Evolutionary conservation across 2,797 vertebrate genomes (phyloP).

Genomic region (Gouania willdenowi): DNA sequence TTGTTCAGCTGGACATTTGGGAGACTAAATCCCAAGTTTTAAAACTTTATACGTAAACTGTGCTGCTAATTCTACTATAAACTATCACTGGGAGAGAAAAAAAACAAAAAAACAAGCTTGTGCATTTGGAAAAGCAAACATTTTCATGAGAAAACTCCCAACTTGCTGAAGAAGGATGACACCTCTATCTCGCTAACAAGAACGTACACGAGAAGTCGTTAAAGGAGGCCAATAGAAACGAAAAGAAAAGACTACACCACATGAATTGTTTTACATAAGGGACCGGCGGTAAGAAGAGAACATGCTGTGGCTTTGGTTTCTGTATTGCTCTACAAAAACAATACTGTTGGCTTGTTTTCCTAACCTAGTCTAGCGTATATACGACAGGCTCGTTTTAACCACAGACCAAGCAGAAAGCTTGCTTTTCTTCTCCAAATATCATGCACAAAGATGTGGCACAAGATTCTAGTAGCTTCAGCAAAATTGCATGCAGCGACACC

Average conservation of each 20-base stretch:
- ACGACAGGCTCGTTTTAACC: constrained; percentile 59
- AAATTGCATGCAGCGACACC: constrained; percentile 25
- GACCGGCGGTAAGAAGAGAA: constrained; percentile 35
- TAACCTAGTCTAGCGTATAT: constrained; percentile 34
- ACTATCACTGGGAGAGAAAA: constrained; percentile 46
- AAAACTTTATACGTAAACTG: constrained; percentile 54
- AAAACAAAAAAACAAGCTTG: constrained; percentile 44
- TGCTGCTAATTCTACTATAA: constrained; percentile 55
- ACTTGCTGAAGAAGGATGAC: constrained; percentile 45
- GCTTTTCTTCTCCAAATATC: constrained; percentile 58
- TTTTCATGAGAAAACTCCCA: constrained; percentile 64
- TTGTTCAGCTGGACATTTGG: constrained; percentile 63
- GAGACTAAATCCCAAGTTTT: constrained; percentile 55
- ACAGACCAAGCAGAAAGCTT: constrained; percentile 67
- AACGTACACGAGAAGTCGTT: constrained; percentile 44
- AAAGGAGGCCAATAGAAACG: constrained; percentile 41
- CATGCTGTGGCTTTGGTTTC: constrained; percentile 67
- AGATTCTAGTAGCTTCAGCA: constrained; percentile 46
- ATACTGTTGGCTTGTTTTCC: constrained; percentile 29
- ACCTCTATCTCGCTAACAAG: constrained; percentile 68
- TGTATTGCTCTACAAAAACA: constrained; percentile 71
- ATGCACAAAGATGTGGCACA: constrained; percentile 49
- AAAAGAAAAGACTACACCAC: constrained; percentile 55
- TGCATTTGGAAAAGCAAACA: constrained; percentile 47
- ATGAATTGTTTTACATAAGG: constrained; percentile 68